Conservation (phyloP, 2,888 invertebrate species). For the Papilio gigon region DNA sequence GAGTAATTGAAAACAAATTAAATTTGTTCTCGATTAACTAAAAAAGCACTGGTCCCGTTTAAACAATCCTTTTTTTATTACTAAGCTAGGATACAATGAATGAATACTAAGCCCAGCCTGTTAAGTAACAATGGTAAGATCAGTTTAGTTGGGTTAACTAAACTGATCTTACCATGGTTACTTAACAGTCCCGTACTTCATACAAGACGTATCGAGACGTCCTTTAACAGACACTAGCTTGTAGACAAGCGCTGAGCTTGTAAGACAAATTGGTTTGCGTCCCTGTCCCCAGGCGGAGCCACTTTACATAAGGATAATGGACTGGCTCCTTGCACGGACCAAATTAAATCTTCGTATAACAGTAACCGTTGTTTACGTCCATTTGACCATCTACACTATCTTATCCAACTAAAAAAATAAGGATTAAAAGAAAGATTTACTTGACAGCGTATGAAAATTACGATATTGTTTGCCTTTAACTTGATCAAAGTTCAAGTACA, state of each 20-base stretch:
- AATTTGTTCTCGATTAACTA: too few relatives aligned
- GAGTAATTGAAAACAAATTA: too few relatives aligned
- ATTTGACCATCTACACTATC: background rate
- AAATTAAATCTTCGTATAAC: constrained; percentile 16
- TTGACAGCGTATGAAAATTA: too few relatives aligned
- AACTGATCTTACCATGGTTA: background rate
- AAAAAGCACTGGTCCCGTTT: too few relatives aligned
- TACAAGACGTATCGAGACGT: constrained; percentile 35
- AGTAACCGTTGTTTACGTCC: background rate
- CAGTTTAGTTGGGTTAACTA: background rate
- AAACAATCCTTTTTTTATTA: too few relatives aligned
- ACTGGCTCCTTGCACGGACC: constrained; percentile 42
- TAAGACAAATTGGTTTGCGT: constrained; percentile 64
- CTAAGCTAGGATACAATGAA: too few relatives aligned
- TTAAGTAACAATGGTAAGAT: too few relatives aligned
- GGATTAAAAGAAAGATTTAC: too few relatives aligned
- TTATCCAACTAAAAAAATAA: too few relatives aligned
- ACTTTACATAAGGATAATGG: constrained; percentile 42
- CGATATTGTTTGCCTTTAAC: too few relatives aligned
- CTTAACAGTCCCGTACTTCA: constrained; percentile 22
- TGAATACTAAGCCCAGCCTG: too few relatives aligned
- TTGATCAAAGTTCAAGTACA: too few relatives aligned
- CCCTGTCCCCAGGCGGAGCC: constrained; percentile 45
- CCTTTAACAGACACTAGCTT: constrained; percentile 41
- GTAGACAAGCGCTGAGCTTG: constrained; percentile 48